These are phyloP conservation scores for Eurytoma adleriae DNA, from an alignment of 2,888 invertebrate species.

Conservation along the genomic window DNA sequence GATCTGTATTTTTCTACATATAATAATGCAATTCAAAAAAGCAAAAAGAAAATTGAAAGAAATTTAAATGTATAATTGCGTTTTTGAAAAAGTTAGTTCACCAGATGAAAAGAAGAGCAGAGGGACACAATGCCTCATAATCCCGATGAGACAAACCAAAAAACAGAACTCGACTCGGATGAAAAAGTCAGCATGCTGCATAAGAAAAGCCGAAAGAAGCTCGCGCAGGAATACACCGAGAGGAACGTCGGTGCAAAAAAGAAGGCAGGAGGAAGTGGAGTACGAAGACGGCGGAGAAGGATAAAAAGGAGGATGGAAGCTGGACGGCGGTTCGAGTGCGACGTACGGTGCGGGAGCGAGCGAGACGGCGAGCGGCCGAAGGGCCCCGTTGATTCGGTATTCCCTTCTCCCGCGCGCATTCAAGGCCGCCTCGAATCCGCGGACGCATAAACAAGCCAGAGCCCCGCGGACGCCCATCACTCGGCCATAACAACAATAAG, in stretches of 20 bases:
- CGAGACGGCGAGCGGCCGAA: not conserved
- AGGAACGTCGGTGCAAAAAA: constrained; percentile 20
- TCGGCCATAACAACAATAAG: constrained; percentile 75
- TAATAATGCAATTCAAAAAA: not conserved
- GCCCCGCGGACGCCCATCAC: constrained; percentile 73
- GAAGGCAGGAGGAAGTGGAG: constrained; percentile 40
- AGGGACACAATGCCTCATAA: constrained; percentile 43
- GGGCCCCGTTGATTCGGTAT: not conserved
- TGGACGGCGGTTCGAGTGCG: not conserved
- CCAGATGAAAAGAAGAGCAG: not conserved
- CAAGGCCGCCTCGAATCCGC: constrained; percentile 73
- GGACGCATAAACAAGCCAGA: constrained; percentile 74
- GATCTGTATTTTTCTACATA: no score
- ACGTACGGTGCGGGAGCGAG: not conserved
- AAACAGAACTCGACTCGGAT: not conserved
- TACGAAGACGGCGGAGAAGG: constrained; percentile 14
- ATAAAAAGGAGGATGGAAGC: not conserved
- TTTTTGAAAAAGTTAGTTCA: not conserved
- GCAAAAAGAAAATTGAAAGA: not conserved
- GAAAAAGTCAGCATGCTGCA: not conserved
- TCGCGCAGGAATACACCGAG: not conserved
- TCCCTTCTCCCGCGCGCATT: constrained; percentile 60
- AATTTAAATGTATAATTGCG: constrained; percentile 26
- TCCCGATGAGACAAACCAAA: not conserved
- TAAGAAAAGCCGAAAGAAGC: constrained; percentile 33